Base-by-base conservation (phyloP, 2,888 invertebrate species). In the Orthosia gothica region DNA sequence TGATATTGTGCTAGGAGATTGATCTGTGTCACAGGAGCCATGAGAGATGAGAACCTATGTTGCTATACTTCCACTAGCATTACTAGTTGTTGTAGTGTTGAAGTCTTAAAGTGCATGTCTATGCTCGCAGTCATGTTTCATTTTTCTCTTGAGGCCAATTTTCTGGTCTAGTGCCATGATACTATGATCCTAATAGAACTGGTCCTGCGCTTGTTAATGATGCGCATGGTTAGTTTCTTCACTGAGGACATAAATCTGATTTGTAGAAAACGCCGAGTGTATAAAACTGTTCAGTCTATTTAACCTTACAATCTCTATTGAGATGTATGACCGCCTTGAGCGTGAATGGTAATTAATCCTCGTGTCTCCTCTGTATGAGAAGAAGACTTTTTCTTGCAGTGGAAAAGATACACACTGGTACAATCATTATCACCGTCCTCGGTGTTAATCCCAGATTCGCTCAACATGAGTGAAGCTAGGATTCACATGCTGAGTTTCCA, bases 141-240 rank as follows among this genome's bases (percentile, higher is more conserved):
- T 81, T 57, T 64, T 76, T 26, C 20, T 49, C 47, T 16, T 12
- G 16, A n/a, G 32, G 16, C 12, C 16, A 52, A 65, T 65, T 76
- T 76, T 62, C 52, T 61, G 47, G 12, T 50, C 59, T n/a, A 57
- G 59, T 68, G 81, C 63, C 13, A 68, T 47, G 50, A 57, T 74
- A 62, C 61, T 81, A 18, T 62, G 57, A 57, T 63, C 13, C 55
- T 62, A 58, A 59, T 73, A n/a, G 18, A 65, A 76, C 65, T 62
- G 65, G 69, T 61, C 55, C 26, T 47, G 50, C 13, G 47, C 77
- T 76, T 76, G 69, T 76, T 69, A 76, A 55, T 52, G 20, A 66
- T 61, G 7, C 49, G 79, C 82, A 54, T 76, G 64, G 82, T 40
- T 61, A 65, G 23, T 64, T 82, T 26, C 23, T 68, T 76, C 47